Conservation (phyloP, 2,797 vertebrate genomes). For the Sebastes variabilis region DNA sequence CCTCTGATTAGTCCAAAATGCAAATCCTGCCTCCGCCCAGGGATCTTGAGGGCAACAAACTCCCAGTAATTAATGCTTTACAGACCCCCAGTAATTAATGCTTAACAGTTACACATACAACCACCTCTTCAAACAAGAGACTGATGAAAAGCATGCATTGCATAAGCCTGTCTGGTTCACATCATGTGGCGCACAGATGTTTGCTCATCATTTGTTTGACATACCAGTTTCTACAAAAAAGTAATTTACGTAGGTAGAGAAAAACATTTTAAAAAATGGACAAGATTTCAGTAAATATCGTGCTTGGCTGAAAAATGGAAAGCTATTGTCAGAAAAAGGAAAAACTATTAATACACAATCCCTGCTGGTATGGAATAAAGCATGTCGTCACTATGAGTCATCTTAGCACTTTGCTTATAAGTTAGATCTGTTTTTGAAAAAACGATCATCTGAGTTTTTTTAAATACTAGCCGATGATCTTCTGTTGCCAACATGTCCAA, state of each 20-base stretch:
- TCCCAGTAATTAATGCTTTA: slow-evolving; percentile 56
- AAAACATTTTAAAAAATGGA: neutral
- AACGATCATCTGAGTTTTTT: neutral
- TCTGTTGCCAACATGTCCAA: neutral
- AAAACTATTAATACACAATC: neutral
- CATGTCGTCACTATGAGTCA: neutral
- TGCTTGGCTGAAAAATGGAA: neutral
- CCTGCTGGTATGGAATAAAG: slow-evolving; percentile 4
- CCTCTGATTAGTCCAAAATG: slow-evolving; percentile 69
- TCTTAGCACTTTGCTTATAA: neutral
- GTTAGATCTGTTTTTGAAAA: slow-evolving; percentile 9
- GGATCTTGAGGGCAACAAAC: slow-evolving; percentile 48
- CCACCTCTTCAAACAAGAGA: slow-evolving; percentile 46
- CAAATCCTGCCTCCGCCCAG: slow-evolving; percentile 59
- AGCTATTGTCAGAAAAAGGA: neutral
- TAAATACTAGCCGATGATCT: neutral
- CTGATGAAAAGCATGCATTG: slow-evolving; percentile 18
- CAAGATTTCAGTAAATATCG: neutral
- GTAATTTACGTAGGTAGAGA: neutral
- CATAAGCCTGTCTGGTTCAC: slow-evolving; percentile 38
- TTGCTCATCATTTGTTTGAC: slow-evolving; percentile 36
- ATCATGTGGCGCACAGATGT: slow-evolving; percentile 64
- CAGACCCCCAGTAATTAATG: slow-evolving; percentile 57
- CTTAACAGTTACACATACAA: slow-evolving; percentile 43
- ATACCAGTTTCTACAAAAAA: slow-evolving; percentile 15